Conservation (phyloP, 2,113 vertebrate genomes). For the Poeciliopsis turrubarensis region DNA sequence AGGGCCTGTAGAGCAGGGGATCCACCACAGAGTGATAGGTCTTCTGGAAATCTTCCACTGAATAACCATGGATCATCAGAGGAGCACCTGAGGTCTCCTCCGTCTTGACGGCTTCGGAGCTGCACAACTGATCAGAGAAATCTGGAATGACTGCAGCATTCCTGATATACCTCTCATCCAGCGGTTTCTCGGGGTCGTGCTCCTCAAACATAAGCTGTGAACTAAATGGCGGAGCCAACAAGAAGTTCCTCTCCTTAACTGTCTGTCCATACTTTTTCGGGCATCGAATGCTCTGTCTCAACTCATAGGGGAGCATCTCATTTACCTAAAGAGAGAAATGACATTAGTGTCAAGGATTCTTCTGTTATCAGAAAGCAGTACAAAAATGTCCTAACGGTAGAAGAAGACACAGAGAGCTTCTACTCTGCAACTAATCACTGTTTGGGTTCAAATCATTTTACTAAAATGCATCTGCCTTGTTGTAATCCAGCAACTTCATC, state of each 20-base stretch:
- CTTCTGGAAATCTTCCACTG: constrained; percentile 62
- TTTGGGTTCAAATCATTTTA: background rate
- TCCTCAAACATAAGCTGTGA: constrained; percentile 32
- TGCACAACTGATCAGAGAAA: constrained; percentile 9
- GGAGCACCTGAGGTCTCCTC: constrained; percentile 1
- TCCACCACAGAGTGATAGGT: constrained; percentile 76
- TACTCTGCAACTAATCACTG: constrained; percentile 26
- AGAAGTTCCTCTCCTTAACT: constrained; percentile 54
- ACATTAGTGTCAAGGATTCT: constrained; percentile 9
- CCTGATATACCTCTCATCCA: constrained; percentile 56
- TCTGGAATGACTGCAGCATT: constrained; percentile 68
- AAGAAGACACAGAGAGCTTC: constrained; percentile 35
- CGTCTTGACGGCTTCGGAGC: background rate
- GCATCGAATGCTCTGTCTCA: constrained; percentile 61
- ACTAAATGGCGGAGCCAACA: constrained; percentile 19
- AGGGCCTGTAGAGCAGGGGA: constrained; percentile 62
- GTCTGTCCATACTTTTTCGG: constrained; percentile 70
- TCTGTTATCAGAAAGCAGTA: background rate
- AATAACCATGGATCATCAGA: constrained; percentile 73
- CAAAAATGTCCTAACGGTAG: background rate
- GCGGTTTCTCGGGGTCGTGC: constrained; percentile 33
- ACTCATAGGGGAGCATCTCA: constrained; percentile 65
- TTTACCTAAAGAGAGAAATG: constrained; percentile 40
- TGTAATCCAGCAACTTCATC: background rate
- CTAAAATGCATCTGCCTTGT: background rate